Evolutionary conservation across 2,888 invertebrate genomes (phyloP).

Genomic region (Sthenelais limicola): DNA sequence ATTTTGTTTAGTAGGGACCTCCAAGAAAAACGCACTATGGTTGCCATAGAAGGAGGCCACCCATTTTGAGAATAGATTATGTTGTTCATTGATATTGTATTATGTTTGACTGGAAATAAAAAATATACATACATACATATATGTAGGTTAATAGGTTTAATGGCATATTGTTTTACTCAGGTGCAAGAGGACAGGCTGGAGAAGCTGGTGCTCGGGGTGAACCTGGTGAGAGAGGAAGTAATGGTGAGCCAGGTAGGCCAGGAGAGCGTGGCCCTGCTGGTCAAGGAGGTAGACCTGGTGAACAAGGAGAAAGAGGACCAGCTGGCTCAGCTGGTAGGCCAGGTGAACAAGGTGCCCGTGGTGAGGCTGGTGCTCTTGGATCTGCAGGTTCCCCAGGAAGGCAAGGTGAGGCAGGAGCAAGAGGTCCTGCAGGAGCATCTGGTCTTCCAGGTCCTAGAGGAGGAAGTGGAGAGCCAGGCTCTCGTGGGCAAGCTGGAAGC

Average conservation of each 20-base stretch:
- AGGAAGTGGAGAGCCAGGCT: conserved; percentile 55
- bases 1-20: no score
- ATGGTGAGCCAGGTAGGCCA: conserved; percentile 39
- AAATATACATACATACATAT: no score
- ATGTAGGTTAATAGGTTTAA: no score
- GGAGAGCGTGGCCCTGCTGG: conserved; percentile 36
- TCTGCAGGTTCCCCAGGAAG: background rate
- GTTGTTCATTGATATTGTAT: no score
- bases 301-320: conserved; percentile 36
- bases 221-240: conserved; percentile 44
- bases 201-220: conserved; percentile 48
- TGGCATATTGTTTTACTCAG: no score
- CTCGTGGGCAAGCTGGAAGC: conserved; percentile 15
- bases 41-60: no score
- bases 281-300: conserved; percentile 37
- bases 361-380: conserved; percentile 7
- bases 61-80: no score
- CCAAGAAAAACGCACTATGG: no score
- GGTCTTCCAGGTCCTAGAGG: conserved; percentile 47
- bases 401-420: conserved; percentile 26
- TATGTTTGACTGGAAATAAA: no score
- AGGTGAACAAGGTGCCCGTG: conserved; percentile 13
- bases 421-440: conserved; percentile 37
- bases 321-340: conserved; percentile 34
- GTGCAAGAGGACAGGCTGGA: conserved; percentile 49